Evolutionary conservation across 2,797 vertebrate species (phyloP).

Genomic region (Acipenser oxyrinchus): DNA sequence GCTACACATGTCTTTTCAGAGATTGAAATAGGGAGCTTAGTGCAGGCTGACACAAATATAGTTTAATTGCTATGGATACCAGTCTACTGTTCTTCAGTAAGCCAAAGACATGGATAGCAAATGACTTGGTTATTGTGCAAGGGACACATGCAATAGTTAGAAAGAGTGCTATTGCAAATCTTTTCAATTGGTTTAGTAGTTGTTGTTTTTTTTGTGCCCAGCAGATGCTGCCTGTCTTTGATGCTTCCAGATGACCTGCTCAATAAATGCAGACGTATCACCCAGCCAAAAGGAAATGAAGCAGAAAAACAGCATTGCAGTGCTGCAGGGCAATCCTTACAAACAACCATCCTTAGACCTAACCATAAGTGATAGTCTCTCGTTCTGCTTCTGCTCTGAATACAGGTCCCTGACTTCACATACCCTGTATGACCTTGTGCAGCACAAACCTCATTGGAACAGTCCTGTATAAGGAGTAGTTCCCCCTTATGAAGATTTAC

Average conservation of each 20-base stretch:
- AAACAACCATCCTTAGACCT: not conserved
- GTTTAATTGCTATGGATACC: conserved; percentile 12
- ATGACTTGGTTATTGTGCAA: conserved; percentile 53
- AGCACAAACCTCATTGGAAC: not conserved
- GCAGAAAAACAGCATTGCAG: conserved; percentile 27
- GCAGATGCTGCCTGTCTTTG: conserved; percentile 32
- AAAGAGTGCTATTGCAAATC: conserved; percentile 20
- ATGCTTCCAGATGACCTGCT: conserved; percentile 39
- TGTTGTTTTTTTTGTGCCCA: conserved; percentile 24
- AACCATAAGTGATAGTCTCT: not conserved
- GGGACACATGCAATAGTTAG: conserved; percentile 21
- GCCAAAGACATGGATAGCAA: conserved; percentile 47
- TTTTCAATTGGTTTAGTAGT: conserved; percentile 11
- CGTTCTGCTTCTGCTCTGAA: not conserved
- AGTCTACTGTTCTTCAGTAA: conserved; percentile 6
- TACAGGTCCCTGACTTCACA: not conserved
- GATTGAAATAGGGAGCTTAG: not conserved
- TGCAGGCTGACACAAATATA: conserved; percentile 8
- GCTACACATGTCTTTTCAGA: conserved; percentile 2
- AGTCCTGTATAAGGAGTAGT: too few relatives aligned
- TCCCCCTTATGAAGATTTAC: too few relatives aligned
- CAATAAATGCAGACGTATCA: conserved; percentile 33
- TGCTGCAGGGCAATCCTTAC: conserved; percentile 4
- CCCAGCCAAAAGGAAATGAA: conserved; percentile 19
- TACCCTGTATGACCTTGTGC: not conserved